Base-by-base conservation (phyloP, 2,888 invertebrate species). In the Drosophila stalkeri region DNA sequence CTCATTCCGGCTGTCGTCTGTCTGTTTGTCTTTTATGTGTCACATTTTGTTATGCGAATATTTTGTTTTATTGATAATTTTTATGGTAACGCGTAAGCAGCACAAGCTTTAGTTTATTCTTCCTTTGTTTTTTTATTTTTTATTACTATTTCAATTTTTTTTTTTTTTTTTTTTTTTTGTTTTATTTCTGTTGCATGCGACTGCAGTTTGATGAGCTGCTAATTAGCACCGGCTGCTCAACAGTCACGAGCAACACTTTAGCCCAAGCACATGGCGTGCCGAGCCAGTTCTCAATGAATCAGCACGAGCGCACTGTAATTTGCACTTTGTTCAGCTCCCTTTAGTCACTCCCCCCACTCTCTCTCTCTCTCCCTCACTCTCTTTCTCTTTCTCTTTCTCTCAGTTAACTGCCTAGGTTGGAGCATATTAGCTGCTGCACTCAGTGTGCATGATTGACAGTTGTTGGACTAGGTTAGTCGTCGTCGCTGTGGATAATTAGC, bases 141-240 rank as follows among this genome's bases (percentile, higher is more conserved):
- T 18, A 55, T 55, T 41, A 31, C 55, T 18, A 16, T 27, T 61
- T 35, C 7, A 4, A 16, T 39, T 23, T 20, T 8, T 6, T 33
- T 41, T 20, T 4, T 12, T 23, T n/a, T 43, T 69, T 83, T 74
- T 23, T 4, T 18, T 20, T 18, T 12, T 8, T 20, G 20, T 46
- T 11, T 14, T 6, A 31, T 31, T 35, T 43, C 3, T 20, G 43
- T 77, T 84, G 80, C 87, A 84, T 84, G 81, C 52, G 56, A 60
- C 67, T 73, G 75, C 89, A 84, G 74, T 77, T 81, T 86, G 89
- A 86, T 87, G 85, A 89, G 89, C 89, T 89, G 85, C 85, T 86
- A 86, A 86, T 86, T 86, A 86, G 74, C 82, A 62, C 43, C 71
- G 75, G 61, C 70, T 75, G 70, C 87, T 62, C 71, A 64, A 65